Base-by-base conservation (phyloP, 2,113 vertebrate species). In the Scomber japonicus region DNA sequence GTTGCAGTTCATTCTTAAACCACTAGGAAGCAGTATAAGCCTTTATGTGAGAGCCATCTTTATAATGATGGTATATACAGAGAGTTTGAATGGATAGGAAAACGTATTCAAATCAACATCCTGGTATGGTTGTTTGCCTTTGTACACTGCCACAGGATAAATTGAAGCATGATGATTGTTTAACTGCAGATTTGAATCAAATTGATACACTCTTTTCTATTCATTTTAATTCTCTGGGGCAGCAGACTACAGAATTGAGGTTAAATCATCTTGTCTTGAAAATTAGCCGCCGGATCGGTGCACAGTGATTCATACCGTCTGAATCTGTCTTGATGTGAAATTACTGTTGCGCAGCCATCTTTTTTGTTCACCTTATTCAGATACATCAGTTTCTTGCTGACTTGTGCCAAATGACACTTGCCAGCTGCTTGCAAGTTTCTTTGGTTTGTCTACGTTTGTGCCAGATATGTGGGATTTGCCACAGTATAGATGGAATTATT, bases 21-120 rank as follows among this genome's bases (percentile, higher is more conserved):
- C 92, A 89, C 82, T 71, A 91, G 92, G 86, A 46, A 59, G 90
- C 90, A 94, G 84, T 68, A 81, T 60, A 44, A 17, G 24, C 62
- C 71, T 55, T 51, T 10, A 35, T 21, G 12, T 85, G 4, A 82
- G 44, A 59, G 19, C 24, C 35, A 44, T 56, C 1, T 11, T 5
- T 5, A 15, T 27, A 27, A 7, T 15, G 14, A 8, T 17, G 11
- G 15, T 2, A 3, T n/a, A 60, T 13, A 17, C 31, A 45, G 3
- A 13, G 57, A 75, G 71, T 78, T 82, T 71, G 51, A 80, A 74
- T 75, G 60, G 27, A 84, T 81, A 59, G 65, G 64, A 85, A 79
- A 56, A 75, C 19, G 15, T 31, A 15, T 71, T 80, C 3, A 78
- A 79, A 63, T 56, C 11, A 40, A 1, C 10, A 49, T 44, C 76